Evolutionary conservation across 2,113 vertebrate species (phyloP).

Genomic region (Xenus cinereus): DNA sequence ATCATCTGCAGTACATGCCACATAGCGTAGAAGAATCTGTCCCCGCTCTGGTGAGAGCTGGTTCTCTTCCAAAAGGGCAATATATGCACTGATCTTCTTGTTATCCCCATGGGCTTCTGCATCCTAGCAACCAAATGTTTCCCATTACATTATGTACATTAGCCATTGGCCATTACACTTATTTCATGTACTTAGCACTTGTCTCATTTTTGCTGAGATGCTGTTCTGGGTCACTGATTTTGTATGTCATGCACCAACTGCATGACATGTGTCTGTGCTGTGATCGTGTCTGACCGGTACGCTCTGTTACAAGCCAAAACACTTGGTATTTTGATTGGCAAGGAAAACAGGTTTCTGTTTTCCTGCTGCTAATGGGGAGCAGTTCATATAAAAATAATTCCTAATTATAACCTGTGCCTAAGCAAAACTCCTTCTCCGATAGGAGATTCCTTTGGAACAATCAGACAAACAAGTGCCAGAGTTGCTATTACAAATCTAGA

Average conservation of each 20-base stretch:
- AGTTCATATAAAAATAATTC: background rate
- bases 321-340: background rate
- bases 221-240: background rate
- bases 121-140: slow-evolving; percentile 71
- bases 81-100: slow-evolving; percentile 79
- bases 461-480: background rate
- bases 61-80: slow-evolving; percentile 78
- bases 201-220: background rate
- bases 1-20: slow-evolving; percentile 76
- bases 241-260: background rate
- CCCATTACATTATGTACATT: slow-evolving; percentile 2
- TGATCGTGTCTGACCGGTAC: accelerated
- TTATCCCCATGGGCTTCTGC: slow-evolving; percentile 72
- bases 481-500: background rate
- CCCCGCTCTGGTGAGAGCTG: slow-evolving; percentile 40
- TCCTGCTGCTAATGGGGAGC: background rate
- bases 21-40: slow-evolving; percentile 62
- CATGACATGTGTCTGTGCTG: background rate
- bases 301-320: background rate
- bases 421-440: background rate
- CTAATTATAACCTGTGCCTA: background rate
- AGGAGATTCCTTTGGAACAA: background rate
- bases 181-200: background rate
- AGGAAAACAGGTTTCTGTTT: background rate
- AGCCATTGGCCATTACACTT: background rate